Conservation (phyloP, 2,113 vertebrate genomes). For the Paedocypris sp. region DNA sequence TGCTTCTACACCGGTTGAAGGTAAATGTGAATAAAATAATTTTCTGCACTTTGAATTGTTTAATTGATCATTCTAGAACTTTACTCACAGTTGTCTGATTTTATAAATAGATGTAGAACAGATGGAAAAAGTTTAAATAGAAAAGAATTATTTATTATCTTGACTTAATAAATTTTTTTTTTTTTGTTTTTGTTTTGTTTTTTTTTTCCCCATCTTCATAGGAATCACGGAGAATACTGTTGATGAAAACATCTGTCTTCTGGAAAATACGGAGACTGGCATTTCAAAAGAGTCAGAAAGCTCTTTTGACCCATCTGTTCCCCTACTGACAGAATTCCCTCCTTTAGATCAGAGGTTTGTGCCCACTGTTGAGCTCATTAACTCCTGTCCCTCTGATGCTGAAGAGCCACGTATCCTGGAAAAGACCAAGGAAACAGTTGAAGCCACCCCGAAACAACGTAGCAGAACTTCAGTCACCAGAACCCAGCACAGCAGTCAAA, state of each 20-base stretch:
- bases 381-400: neutral
- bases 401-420: neutral
- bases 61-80: too few species aligned
- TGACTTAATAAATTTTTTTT: too few species aligned
- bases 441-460: neutral
- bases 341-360: neutral
- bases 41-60: too few species aligned
- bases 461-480: neutral
- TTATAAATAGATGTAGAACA: too few species aligned
- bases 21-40: too few species aligned
- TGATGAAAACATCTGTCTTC: constrained; percentile 22
- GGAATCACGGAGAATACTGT: neutral
- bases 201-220: too few species aligned
- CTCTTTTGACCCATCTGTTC: too few species aligned
- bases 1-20: neutral
- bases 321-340: too few species aligned
- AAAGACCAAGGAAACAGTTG: neutral
- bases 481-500: neutral
- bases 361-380: neutral
- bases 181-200: too few species aligned
- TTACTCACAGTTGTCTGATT: neutral
- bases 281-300: too few species aligned
- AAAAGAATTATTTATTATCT: too few species aligned
- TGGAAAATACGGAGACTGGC: neutral
- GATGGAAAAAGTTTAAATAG: too few species aligned